Evolutionary conservation across 2,797 vertebrate genomes (phyloP), one percentile per base, ranked within the genome.

Genomic region (Gallinago solitaria): DNA sequence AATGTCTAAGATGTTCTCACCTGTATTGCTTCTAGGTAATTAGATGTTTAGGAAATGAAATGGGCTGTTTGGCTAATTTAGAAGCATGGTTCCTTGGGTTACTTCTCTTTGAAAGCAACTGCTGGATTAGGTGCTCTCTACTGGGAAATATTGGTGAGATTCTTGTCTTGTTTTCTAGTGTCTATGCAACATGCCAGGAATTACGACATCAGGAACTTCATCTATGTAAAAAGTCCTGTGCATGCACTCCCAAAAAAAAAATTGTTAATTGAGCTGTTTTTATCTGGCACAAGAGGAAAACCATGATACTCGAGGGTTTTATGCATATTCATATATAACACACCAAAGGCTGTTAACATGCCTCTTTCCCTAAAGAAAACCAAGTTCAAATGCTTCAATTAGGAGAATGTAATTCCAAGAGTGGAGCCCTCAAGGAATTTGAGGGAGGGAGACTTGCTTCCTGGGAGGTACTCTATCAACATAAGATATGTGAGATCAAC

Each of bases 381-480:
- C 16, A 16, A 81, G 9, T 21, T 78, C 6, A 69, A 60, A 60
- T 48, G 11, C 32, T 67, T 69, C 48, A 64, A 2, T 75, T 61
- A 25, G n/a, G 48, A 48, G 19, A 21, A 8, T 5, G 5, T 12
- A 60, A 56, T 53, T 71, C 12, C 37, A 71, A 4, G 53, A 71
- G 45, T 0, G 11, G 41, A 88, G 65, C 53, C 91, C 90, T 83
- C 16, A 30, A 57, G 69, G 79, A 30, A 7, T n/a, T 11, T 17
- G 83, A 86, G 43, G n/a, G 21, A 86, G 83, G 50, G 9, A 78
- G n/a, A 32, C 16, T 39, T 90, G 45, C 80, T 35, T 81, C 43
- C 68, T 95, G 76, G 91, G 85, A 91, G 90, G 83, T 84, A 47
- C 20, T 39, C 16, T 24, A 47, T 76, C 57, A 76, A 48, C 73